A percentile compares a stretch with the other conserved stretches of the same genome.
Evolutionary conservation across 2,797 vertebrate genomes (phyloP).

Genomic region (Gymnothorax reevesii): DNA sequence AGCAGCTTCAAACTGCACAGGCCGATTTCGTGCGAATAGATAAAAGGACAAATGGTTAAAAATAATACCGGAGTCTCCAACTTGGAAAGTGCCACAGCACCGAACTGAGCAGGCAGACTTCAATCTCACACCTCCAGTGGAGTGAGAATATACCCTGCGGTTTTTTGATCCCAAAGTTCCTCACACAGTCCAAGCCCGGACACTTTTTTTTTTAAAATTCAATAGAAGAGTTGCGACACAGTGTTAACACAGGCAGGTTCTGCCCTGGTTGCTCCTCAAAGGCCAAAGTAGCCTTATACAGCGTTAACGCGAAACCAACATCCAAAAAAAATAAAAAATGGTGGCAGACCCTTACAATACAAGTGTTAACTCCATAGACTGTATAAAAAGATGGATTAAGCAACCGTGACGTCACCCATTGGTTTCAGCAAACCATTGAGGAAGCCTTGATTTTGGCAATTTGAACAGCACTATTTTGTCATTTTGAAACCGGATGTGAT

Average conservation of each 20-base stretch:
- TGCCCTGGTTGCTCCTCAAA: background rate
- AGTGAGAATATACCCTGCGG: background rate
- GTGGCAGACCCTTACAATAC: background rate
- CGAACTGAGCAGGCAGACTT: background rate
- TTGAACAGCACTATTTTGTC: too few species aligned
- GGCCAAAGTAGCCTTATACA: background rate
- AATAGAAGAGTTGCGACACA: background rate
- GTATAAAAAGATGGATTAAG: too few species aligned
- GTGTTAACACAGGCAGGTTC: background rate
- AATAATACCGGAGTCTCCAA: background rate
- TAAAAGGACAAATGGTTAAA: background rate
- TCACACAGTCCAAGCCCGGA: background rate
- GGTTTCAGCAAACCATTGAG: too few species aligned
- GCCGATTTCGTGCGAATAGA: background rate
- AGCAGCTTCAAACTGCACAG: background rate
- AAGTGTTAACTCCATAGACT: background rate
- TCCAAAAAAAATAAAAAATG: background rate
- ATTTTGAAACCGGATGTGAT: too few species aligned
- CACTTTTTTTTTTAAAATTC: background rate
- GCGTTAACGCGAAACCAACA: background rate
- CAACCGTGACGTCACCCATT: too few species aligned
- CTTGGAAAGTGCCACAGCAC: background rate
- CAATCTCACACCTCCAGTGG: constrained; percentile 6
- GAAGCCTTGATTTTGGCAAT: too few species aligned
- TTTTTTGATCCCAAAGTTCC: background rate